A percentile compares a stretch with the other conserved stretches of the same genome.
Evolutionary conservation across 1,140 invertebrate genomes (phyloP).

Genomic region (Cydia fagiglandana): DNA sequence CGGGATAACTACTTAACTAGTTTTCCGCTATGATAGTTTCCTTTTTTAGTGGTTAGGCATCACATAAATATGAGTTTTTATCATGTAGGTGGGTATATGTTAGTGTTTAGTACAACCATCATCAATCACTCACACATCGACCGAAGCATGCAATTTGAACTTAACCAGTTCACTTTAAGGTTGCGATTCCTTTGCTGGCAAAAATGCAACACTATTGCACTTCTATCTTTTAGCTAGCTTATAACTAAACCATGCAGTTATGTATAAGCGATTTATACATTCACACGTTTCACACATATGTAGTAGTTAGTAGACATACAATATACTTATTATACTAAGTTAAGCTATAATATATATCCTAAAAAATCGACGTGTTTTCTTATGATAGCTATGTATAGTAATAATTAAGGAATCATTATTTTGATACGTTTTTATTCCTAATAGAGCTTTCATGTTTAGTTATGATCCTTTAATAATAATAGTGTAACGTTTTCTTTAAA

Average conservation of each 20-base stretch:
- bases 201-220: constrained; percentile 20
- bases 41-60: too few relatives aligned
- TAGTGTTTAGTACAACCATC: neutral
- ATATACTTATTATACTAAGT: neutral
- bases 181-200: neutral
- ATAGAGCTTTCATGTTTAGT: constrained; percentile 5
- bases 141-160: constrained; percentile 26
- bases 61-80: neutral
- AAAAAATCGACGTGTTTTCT: neutral
- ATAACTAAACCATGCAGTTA: constrained; percentile 21
- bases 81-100: neutral
- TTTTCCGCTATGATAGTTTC: too few relatives aligned
- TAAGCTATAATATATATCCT: constrained; percentile 19
- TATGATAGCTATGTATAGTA: neutral
- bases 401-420: neutral
- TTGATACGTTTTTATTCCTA: neutral
- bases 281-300: constrained; percentile 5
- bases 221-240: constrained; percentile 6
- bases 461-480: neutral
- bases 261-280: constrained; percentile 27
- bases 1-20: too few relatives aligned
- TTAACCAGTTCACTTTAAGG: constrained; percentile 3
- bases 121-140: constrained; percentile 13
- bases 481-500: neutral
- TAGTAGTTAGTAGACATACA: neutral